Evolutionary conservation across 2,113 vertebrate genomes (phyloP), one percentile per base, ranked within the genome.

Genomic region (Tyto alba): DNA sequence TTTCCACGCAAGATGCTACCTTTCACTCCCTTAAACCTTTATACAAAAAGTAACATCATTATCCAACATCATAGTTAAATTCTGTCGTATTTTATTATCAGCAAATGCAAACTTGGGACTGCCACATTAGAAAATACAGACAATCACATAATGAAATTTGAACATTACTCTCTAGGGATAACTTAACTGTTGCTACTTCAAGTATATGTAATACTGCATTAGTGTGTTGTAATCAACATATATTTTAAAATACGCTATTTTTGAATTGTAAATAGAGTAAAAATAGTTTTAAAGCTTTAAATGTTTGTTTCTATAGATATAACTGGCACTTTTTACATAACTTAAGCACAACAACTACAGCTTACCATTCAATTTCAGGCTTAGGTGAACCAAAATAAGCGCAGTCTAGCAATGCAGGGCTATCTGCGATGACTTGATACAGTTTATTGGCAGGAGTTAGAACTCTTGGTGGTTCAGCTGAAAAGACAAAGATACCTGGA

Each of bases 401-500:
- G 89, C 99, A 99, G 71, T 99, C 98, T 41, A 99, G 88, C 34
- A 99, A 73, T 20, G 99, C 99, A 0, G 94, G 98, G 59, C 97
- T 98, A 78, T 99, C 98, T 87, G 96, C 96, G 13, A 99, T 99
- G 86, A 99, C 98, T 97, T 99, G 99, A 97, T 99, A 99, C 34
- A 99, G 95, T 87, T 98, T 98, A 97, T 99, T 98, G 88, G 97
- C 52, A 25, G 96, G 79, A 34, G 99, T 99, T 73, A 99, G 98
- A 95, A 99, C 99, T 98, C 99, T 98, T 63, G 99, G 99, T 7
- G 98, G 97, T 91, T 99, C 99, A 48, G 99, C 99, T 99, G 96
- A 81, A 98, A 98, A 81, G 59, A 98, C 32, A 95, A 91, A 94
- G 19, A 69, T 13, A 89, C 13, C 27, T 53, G 26, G 23, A 53